Evolutionary conservation across 2,113 vertebrate species (phyloP), one percentile per base, ranked within the genome.

Genomic region (Jacana jacana): DNA sequence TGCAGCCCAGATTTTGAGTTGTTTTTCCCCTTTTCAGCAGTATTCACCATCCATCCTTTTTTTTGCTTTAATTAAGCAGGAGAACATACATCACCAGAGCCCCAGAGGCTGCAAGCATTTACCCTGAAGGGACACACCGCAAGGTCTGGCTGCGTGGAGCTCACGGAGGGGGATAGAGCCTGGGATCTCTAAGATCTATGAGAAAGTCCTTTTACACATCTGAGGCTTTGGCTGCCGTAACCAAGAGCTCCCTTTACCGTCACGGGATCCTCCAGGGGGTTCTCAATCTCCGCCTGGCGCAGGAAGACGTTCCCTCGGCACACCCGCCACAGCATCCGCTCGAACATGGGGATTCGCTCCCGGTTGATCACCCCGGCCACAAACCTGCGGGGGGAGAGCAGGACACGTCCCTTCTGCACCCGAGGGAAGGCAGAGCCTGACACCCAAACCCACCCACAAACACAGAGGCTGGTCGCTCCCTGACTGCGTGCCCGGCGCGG

Each of bases 251-350:
- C 81, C 52, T 85, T 98, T 94, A 99, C 99, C 93, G 99, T 98
- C 19, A 98, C 97, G 0, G 99, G 99, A 58, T 99, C 99, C 97
- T 99, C 99, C 96, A 99, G 97, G 2, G 99, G 98, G 81, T 99
- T 99, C 92, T 99, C 99, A 13, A 99, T 99, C 63, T 99, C 98
- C 4, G 99, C 99, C 95, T 99, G 99, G 20, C 98, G 98, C 97
- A 99, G 98, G 96, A 99, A 99, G 9, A 99, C 99, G 12, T 99
- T 99, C 57, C 99, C 99, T 79, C 99, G 98, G 97, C 99, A 99
- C 93, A 99, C 99, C 40, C 99, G 98, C 99, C 99, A 99, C 95
- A 99, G 95, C 99, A 99, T 99, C 88, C 99, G 98, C 97, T 99
- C 99, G 76, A 99, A 99, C 1, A 98, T 99, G 63, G 99, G 99